Evolutionary conservation across 1,140 invertebrate species (phyloP).

Genomic region (Bombus huntii): DNA sequence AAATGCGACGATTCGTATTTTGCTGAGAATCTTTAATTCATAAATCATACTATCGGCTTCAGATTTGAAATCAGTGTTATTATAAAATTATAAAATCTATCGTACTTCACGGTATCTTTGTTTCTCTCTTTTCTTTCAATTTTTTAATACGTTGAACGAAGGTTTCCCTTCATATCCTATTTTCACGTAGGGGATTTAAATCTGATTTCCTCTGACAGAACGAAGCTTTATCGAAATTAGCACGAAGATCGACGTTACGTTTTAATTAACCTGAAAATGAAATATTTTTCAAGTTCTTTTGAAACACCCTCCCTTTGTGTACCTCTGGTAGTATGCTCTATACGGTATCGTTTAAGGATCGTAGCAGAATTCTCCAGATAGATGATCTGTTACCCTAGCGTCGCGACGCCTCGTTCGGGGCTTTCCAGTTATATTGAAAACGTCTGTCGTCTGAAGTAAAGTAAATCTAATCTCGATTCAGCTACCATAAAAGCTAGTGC

Average conservation of each 20-base stretch:
- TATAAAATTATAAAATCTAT: conserved; percentile 56
- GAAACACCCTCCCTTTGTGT: not conserved
- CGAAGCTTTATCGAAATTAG: not conserved
- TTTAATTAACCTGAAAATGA: not conserved
- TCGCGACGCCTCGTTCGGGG: not conserved
- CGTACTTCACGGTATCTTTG: not conserved
- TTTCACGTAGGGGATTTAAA: not conserved
- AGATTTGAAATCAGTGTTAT: conserved; percentile 66
- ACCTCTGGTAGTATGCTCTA: not conserved
- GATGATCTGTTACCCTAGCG: conserved; percentile 17
- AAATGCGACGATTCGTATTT: conserved; percentile 34
- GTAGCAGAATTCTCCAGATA: not conserved
- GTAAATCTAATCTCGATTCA: conserved; percentile 81
- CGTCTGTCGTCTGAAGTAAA: conserved; percentile 63
- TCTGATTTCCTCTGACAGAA: not conserved
- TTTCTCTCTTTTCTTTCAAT: not conserved
- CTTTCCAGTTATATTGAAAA: conserved; percentile 48
- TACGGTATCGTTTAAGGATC: conserved; percentile 10
- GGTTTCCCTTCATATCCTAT: not conserved
- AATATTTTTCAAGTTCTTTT: not conserved
- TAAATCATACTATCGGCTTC: conserved; percentile 52
- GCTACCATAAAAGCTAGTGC: conserved; percentile 74
- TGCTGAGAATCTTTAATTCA: conserved; percentile 37
- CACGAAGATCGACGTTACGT: not conserved
- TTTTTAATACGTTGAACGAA: not conserved